A percentile compares a stretch with the other conserved stretches of the same genome.
Evolutionary conservation across 2,888 invertebrate species (phyloP).

Genomic region (Scrobipalpa costella): DNA sequence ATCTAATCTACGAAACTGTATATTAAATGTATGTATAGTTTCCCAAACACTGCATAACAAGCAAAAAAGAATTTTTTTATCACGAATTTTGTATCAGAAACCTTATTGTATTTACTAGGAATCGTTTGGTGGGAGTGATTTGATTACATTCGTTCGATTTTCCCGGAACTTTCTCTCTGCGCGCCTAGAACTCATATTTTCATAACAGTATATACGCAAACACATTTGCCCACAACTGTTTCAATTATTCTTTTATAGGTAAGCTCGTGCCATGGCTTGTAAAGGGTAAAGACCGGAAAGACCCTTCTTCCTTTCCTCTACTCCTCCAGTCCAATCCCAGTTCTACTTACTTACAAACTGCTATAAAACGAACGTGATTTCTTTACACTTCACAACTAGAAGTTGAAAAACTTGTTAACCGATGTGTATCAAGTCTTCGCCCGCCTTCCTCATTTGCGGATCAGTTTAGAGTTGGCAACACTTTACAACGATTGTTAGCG

Average conservation of each 20-base stretch:
- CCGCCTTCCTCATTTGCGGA: slow-evolving; percentile 15
- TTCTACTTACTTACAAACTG: not conserved
- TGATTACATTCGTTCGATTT: slow-evolving; percentile 15
- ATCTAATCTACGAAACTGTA: too few relatives aligned
- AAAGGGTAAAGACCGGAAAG: too few relatives aligned
- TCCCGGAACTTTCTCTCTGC: not conserved
- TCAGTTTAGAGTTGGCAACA: slow-evolving; percentile 12
- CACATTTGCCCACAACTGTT: not conserved
- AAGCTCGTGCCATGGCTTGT: too few relatives aligned
- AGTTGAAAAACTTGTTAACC: slow-evolving; percentile 8
- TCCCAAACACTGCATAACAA: too few relatives aligned
- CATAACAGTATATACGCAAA: not conserved
- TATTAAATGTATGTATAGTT: too few relatives aligned
- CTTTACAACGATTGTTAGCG: slow-evolving; percentile 7
- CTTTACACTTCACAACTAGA: not conserved
- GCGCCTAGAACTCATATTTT: not conserved
- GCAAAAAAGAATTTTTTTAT: too few relatives aligned
- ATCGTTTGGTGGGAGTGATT: not conserved
- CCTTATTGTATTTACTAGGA: not conserved
- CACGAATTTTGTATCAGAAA: not conserved
- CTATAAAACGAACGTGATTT: not conserved
- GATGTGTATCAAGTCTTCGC: slow-evolving; percentile 14
- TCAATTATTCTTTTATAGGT: too few relatives aligned
- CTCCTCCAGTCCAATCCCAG: too few relatives aligned
- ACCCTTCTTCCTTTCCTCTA: too few relatives aligned